phyloP scores from a whole-genome alignment of 1,140 invertebrate species.

The Leptinotarsa texana region DNA sequence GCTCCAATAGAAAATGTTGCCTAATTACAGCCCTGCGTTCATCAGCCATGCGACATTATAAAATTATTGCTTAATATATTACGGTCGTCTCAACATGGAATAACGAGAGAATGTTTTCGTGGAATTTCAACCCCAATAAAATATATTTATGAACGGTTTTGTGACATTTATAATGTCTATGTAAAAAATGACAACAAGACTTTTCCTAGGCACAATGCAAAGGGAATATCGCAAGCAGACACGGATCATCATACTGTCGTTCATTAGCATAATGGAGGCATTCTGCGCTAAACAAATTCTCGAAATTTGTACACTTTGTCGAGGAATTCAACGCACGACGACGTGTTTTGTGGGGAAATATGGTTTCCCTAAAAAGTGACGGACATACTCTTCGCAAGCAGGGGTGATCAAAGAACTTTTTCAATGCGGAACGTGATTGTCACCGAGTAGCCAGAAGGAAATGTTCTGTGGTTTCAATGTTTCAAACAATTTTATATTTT shows the following conservation, averaged over 20 bases:
- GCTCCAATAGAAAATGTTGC: too few relatives aligned
- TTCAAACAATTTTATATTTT: too few relatives aligned
- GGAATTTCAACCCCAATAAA: not conserved
- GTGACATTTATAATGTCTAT: not conserved
- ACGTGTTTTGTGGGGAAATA: not conserved
- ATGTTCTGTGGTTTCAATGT: too few relatives aligned
- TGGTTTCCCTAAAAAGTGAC: not conserved
- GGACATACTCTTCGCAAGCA: not conserved
- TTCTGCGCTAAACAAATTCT: conserved; percentile 37
- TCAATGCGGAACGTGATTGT: too few relatives aligned
- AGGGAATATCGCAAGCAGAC: conserved; percentile 39
- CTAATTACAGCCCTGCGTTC: not conserved
- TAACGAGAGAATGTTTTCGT: not conserved
- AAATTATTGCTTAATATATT: not conserved
- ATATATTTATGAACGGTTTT: conserved; percentile 11
- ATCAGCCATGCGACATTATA: not conserved
- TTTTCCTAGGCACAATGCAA: conserved; percentile 29
- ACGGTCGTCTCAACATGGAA: not conserved
- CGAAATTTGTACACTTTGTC: conserved; percentile 20
- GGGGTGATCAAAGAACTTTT: too few relatives aligned
- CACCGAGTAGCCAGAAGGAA: too few relatives aligned
- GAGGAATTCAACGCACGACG: not conserved
- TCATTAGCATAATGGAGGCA: conserved; percentile 43
- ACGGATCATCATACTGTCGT: conserved; percentile 41
- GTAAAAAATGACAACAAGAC: conserved; percentile 16